Evolutionary conservation across 1,140 invertebrate genomes (phyloP).

Genomic region (Drosophila sechellia): DNA sequence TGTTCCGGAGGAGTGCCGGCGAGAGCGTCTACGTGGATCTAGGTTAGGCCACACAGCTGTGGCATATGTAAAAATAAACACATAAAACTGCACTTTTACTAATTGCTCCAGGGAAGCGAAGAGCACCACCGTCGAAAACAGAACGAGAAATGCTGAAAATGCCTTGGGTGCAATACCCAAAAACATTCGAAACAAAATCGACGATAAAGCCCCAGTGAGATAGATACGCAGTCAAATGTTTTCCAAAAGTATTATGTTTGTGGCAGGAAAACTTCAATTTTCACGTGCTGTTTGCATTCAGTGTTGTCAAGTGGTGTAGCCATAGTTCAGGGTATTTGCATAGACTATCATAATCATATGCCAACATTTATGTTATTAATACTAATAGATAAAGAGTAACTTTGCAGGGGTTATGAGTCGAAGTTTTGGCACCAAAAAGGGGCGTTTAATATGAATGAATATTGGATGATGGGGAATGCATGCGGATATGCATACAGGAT

Average conservation of each 20-base stretch:
- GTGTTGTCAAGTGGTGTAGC: constrained; percentile 19
- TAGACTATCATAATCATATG: constrained; percentile 3
- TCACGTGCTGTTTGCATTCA: constrained; percentile 18
- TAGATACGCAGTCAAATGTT: constrained; percentile 38
- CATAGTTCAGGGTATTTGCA: constrained; percentile 4
- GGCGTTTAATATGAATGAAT: neutral
- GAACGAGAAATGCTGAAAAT: constrained; percentile 5
- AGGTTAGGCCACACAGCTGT: constrained; percentile 79
- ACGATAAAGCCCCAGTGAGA: constrained; percentile 50
- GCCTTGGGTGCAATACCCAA: constrained; percentile 40
- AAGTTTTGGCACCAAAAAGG: neutral
- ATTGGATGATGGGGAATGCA: neutral
- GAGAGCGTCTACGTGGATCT: constrained; percentile 41
- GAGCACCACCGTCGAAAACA: constrained; percentile 1
- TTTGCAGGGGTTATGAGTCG: neutral
- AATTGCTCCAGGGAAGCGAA: constrained; percentile 66
- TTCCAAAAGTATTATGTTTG: constrained; percentile 16
- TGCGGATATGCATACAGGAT: too few relatives aligned
- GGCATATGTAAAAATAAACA: constrained; percentile 77
- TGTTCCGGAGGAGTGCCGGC: constrained; percentile 49
- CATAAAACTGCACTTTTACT: constrained; percentile 82
- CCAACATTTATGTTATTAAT: constrained; percentile 1
- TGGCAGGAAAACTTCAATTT: neutral
- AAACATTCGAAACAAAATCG: constrained; percentile 59
- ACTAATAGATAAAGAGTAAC: constrained; percentile 2